Base-by-base conservation (phyloP, 2,113 vertebrate species). In the Leuciscus idus region DNA sequence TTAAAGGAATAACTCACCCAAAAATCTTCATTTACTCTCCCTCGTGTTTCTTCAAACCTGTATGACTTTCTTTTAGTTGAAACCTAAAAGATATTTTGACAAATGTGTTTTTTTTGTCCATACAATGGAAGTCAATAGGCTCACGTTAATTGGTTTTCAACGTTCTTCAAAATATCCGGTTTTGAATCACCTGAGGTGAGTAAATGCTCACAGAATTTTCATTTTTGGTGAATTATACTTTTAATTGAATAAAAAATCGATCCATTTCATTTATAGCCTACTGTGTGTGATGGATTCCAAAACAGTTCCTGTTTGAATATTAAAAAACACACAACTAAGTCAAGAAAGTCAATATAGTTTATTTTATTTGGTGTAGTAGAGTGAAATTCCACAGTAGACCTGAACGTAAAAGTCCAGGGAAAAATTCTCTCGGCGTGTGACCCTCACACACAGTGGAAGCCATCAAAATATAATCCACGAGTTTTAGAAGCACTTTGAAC, bases 361-460 rank as follows among this genome's bases (percentile, higher is more conserved):
- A 23, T 79, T 90, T 90, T 90, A 90, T 90, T 90, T 90, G 87
- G 87, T 90, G 87, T 90, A 88, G 36, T 77, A 83, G 52, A 85
- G 85, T 88, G 85, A 88, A 88, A 86, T 50, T 84, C 75, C 64
- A 83, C 81, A 84, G 70, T 73, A 26, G 77, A 81, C 61, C 77
- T 61, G 66, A 79, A 80, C 64, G 9, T n/a, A 39, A 61, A 86
- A 70, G 81, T 88, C 87, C 87, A 88, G 87, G 81, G 43, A 48
- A 66, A 72, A 72, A 70, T 74, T 85, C 74, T 66, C 81, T 83
- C 36, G 39, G 15, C 50, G 62, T 81, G 66, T 66, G 50, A 82
- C 77, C 59, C 76, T 83, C 61, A 90, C 87, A 87, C 79, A 64
- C 68, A 87, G 85, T 77, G 85, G 85, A 90, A 86, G 82, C 80